A percentile compares a stretch with the other conserved stretches of the same genome.
Evolutionary conservation across 2,888 invertebrate genomes (phyloP).

Genomic region (Spodoptera picta): DNA sequence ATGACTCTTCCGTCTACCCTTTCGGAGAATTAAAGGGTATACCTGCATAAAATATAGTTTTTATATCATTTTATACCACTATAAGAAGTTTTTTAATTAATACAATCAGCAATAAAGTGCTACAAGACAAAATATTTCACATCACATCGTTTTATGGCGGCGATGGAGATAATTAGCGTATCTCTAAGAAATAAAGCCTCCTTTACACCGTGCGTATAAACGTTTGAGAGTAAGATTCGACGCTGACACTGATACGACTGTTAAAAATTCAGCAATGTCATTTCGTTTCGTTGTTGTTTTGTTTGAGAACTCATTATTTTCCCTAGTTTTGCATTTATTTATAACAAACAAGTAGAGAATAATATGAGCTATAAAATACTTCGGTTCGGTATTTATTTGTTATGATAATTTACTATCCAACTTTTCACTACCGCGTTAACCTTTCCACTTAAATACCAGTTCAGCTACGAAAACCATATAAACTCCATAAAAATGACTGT

Average conservation of each 20-base stretch:
- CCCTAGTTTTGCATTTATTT: no score
- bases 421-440: not conserved
- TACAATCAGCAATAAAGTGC: constrained; percentile 38
- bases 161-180: constrained; percentile 49
- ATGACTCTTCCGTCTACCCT: no score
- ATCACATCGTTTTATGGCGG: constrained; percentile 39
- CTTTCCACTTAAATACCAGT: constrained; percentile 6
- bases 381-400: no score
- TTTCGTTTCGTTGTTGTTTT: not conserved
- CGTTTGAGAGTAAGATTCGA: not conserved
- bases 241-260: not conserved
- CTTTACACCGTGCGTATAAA: constrained; percentile 24
- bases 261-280: not conserved
- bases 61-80: constrained; percentile 10
- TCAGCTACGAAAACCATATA: constrained; percentile 1
- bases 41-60: no score
- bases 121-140: constrained; percentile 42
- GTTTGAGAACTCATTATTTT: no score
- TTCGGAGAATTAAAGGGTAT: no score
- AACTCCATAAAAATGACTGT: constrained; percentile 4
- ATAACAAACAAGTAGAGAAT: not conserved
- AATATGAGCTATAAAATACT: not conserved
- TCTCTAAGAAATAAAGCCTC: constrained; percentile 41
- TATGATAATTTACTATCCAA: not conserved
- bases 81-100: constrained; percentile 25